Evolutionary conservation across 2,113 vertebrate species (phyloP).

Genomic region (Ibidorhyncha struthersii): DNA sequence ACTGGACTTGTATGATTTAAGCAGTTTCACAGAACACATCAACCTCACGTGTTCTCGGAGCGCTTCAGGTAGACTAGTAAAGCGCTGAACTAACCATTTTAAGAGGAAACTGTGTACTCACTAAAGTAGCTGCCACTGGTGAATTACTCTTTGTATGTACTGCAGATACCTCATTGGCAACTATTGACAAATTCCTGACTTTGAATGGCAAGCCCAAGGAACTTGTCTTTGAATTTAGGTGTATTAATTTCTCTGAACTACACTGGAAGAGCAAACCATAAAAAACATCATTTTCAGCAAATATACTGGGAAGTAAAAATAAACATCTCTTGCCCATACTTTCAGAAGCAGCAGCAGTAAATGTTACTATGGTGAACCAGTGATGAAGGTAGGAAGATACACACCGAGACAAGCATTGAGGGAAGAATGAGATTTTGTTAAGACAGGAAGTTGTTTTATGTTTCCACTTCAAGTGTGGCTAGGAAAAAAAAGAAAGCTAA

Average conservation of each 20-base stretch:
- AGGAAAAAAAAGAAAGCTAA: not conserved
- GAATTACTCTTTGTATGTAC: not conserved
- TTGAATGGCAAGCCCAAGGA: not conserved
- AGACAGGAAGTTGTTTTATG: not conserved
- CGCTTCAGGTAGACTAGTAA: not conserved
- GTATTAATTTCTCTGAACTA: not conserved
- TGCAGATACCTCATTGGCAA: not conserved
- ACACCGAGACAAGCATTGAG: not conserved
- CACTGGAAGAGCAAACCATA: not conserved
- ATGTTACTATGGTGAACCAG: not conserved
- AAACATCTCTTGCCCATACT: not conserved
- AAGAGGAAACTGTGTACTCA: not conserved
- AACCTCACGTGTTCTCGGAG: not conserved
- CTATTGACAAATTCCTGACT: not conserved
- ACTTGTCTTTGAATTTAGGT: not conserved
- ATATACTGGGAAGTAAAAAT: not conserved
- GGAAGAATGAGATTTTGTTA: not conserved
- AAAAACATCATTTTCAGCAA: not conserved
- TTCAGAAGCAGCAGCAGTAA: not conserved
- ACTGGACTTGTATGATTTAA: not conserved
- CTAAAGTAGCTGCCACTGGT: not conserved
- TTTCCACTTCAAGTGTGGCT: not conserved
- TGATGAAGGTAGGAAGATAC: not conserved
- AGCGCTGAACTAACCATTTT: not conserved
- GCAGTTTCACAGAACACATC: not conserved